phyloP scores from a whole-genome alignment of 2,113 vertebrate species.

The Phainopepla nitens region DNA sequence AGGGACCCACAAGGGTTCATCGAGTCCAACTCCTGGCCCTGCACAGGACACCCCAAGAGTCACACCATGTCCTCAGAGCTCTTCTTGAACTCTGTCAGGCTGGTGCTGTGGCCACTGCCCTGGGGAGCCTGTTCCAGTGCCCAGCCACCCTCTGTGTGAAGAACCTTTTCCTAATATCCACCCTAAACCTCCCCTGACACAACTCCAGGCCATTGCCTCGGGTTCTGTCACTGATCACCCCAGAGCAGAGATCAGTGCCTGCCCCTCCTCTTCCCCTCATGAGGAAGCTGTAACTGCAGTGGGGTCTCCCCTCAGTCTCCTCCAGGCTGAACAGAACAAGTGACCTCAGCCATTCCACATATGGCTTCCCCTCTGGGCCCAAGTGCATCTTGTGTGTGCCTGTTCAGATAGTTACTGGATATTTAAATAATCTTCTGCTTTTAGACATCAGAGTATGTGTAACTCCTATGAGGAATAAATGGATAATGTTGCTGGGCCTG shows the following conservation, averaged over 20 bases:
- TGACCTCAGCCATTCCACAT: accelerated
- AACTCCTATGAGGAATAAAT: not conserved
- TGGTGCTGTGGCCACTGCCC: not conserved
- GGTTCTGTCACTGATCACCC: not conserved
- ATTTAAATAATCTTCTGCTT: not conserved
- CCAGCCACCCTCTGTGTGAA: accelerated
- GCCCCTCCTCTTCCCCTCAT: not conserved
- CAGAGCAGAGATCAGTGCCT: not conserved
- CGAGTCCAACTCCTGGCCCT: not conserved
- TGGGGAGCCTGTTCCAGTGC: not conserved
- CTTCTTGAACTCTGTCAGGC: not conserved
- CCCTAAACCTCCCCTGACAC: not conserved
- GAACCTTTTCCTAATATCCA: not conserved
- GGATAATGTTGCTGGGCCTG: not conserved
- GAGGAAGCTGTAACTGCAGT: accelerated
- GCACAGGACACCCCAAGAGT: not conserved
- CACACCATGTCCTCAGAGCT: not conserved
- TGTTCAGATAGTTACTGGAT: not conserved
- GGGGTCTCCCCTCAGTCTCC: not conserved
- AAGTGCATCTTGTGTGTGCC: not conserved
- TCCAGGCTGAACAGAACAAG: not conserved
- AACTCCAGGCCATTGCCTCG: accelerated
- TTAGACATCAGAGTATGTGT: not conserved
- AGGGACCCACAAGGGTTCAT: not conserved
- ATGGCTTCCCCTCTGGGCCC: not conserved